Conservation (phyloP, 2,797 vertebrate genomes). For the Knipowitschia caucasica region DNA sequence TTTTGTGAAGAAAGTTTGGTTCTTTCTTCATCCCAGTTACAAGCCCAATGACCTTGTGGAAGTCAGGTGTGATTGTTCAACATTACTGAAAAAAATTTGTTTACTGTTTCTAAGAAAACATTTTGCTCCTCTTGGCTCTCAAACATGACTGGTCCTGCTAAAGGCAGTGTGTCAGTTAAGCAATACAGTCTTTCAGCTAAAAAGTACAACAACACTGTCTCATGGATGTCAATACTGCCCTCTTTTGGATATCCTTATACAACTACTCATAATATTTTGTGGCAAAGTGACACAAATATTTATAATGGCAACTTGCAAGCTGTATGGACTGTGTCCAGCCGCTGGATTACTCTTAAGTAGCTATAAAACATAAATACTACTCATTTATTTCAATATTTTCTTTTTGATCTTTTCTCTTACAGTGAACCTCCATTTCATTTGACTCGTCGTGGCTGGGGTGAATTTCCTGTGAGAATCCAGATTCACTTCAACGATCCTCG, state of each 20-base stretch:
- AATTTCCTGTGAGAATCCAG: slow-evolving; percentile 97
- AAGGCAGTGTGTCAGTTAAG: slow-evolving; percentile 6
- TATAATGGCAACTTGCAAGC: too few species aligned
- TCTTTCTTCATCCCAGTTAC: slow-evolving; percentile 98
- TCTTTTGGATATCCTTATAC: slow-evolving; percentile 32
- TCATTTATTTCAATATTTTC: not conserved
- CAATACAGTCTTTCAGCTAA: not conserved
- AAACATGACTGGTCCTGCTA: slow-evolving; percentile 5
- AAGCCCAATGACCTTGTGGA: slow-evolving; percentile 98
- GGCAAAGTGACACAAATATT: too few species aligned
- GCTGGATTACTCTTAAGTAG: too few species aligned
- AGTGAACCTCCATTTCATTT: slow-evolving; percentile 97
- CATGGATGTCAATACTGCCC: slow-evolving; percentile 25
- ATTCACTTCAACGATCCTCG: slow-evolving; percentile 98
- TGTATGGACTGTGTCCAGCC: too few species aligned
- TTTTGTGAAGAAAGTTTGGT: slow-evolving; percentile 99
- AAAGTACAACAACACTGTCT: not conserved
- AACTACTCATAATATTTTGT: not conserved
- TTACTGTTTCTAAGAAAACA: slow-evolving; percentile 24
- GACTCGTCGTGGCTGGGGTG: slow-evolving; percentile 96
- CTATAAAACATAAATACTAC: too few species aligned
- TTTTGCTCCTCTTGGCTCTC: slow-evolving; percentile 17
- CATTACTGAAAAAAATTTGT: slow-evolving; percentile 13
- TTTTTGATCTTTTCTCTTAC: slow-evolving; percentile 33
- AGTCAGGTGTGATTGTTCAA: slow-evolving; percentile 86